A percentile compares a stretch with the other conserved stretches of the same genome.
Conservation (phyloP, 2,888 invertebrate genomes). For the Eristalis pertinax region DNA sequence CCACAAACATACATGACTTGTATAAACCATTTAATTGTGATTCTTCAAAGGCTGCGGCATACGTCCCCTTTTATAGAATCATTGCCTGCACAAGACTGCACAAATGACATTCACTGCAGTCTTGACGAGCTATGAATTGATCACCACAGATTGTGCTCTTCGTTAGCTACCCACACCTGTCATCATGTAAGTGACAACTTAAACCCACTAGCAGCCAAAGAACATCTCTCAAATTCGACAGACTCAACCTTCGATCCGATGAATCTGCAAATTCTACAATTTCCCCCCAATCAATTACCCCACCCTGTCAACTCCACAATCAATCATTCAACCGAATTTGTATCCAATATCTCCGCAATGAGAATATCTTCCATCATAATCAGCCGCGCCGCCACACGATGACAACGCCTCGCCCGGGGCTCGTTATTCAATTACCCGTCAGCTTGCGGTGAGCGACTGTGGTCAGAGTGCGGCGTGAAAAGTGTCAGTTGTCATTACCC, state of each 20-base stretch:
- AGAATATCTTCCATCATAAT: constrained; percentile 37
- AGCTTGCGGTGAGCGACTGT: neutral
- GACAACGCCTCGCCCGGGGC: constrained; percentile 18
- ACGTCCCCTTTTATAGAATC: no score
- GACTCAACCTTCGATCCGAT: neutral
- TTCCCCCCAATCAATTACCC: neutral
- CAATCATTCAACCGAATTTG: constrained; percentile 33
- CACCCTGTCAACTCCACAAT: neutral
- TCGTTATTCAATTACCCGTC: constrained; percentile 52
- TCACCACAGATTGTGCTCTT: no score
- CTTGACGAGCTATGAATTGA: no score
- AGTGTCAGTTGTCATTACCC: neutral
- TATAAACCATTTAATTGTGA: no score
- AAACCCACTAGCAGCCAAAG: neutral
- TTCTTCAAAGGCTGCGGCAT: no score
- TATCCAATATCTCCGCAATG: constrained; percentile 36
- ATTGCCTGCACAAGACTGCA: no score
- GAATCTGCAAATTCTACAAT: neutral
- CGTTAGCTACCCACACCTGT: neutral
- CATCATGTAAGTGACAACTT: neutral
- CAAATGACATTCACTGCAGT: no score
- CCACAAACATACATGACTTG: no score
- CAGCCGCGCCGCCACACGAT: neutral
- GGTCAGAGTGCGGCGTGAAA: neutral
- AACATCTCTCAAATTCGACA: neutral